phyloP scores from a whole-genome alignment of 2,797 vertebrate genomes.

The Anguilla megastoma region DNA sequence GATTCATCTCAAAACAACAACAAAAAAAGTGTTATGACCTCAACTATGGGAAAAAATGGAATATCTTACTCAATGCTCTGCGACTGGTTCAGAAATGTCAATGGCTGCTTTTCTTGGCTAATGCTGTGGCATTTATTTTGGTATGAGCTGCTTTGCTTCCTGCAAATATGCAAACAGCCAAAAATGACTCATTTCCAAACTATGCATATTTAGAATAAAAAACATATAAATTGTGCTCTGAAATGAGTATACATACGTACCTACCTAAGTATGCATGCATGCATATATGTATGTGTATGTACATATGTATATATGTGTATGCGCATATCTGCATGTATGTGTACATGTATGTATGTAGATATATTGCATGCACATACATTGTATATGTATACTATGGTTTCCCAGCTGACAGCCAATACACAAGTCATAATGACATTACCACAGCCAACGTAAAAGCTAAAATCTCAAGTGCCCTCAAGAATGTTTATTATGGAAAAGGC shows the following conservation, averaged over 20 bases:
- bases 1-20: conserved; percentile 4
- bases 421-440: neutral
- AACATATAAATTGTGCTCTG: neutral
- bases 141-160: neutral
- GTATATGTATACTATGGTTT: neutral
- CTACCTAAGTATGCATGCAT: neutral
- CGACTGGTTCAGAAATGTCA: neutral
- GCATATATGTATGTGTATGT: neutral
- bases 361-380: neutral
- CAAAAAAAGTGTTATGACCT: neutral
- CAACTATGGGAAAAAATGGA: neutral
- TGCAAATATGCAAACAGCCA: neutral
- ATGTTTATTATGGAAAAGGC: neutral
- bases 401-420: neutral
- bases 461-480: neutral
- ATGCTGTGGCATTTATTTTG: neutral
- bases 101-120: neutral
- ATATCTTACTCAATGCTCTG: neutral
- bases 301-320: neutral
- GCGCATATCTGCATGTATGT: neutral
- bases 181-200: neutral
- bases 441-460: neutral
- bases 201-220: neutral
- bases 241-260: neutral
- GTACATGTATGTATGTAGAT: neutral